Conservation (phyloP, 1,140 invertebrate species). For the Amphibalanus amphitrite region DNA sequence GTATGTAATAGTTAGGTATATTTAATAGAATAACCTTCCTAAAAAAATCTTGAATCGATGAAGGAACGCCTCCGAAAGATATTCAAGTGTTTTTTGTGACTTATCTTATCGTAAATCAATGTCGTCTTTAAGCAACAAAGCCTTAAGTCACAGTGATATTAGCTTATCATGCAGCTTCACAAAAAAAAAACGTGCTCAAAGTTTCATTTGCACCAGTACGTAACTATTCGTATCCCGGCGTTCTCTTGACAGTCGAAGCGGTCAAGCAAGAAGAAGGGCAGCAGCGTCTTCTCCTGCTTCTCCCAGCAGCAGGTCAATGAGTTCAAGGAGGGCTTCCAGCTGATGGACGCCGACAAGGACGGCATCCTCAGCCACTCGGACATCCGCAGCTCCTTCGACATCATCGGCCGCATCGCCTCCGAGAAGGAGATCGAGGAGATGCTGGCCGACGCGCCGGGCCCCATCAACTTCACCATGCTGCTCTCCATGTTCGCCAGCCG, state of each 20-base stretch:
- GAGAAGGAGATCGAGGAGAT: slow-evolving; percentile 85
- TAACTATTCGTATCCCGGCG: background rate
- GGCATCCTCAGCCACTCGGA: slow-evolving; percentile 92
- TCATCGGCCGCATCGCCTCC: slow-evolving; percentile 67
- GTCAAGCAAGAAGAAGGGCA: slow-evolving; percentile 26
- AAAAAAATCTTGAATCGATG: too few relatives aligned
- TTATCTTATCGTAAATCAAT: too few relatives aligned
- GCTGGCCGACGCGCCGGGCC: slow-evolving; percentile 72
- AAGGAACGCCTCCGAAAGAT: too few relatives aligned
- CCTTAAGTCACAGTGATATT: too few relatives aligned
- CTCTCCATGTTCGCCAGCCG: slow-evolving; percentile 70
- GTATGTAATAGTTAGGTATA: too few relatives aligned
- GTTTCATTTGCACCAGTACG: too few relatives aligned
- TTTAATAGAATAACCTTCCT: too few relatives aligned
- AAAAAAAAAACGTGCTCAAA: too few relatives aligned
- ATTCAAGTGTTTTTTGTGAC: too few relatives aligned
- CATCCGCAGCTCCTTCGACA: slow-evolving; percentile 86
- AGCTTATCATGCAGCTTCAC: too few relatives aligned
- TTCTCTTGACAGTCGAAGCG: slow-evolving; percentile 9
- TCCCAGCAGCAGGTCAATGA: slow-evolving; percentile 84
- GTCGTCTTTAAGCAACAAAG: too few relatives aligned
- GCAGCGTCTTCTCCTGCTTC: slow-evolving; percentile 92
- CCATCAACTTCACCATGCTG: slow-evolving; percentile 89
- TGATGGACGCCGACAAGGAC: slow-evolving; percentile 98
- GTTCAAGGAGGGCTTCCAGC: slow-evolving; percentile 93